Evolutionary conservation across 2,888 invertebrate genomes (phyloP).

Genomic region (Aleiodes leptofemur): DNA sequence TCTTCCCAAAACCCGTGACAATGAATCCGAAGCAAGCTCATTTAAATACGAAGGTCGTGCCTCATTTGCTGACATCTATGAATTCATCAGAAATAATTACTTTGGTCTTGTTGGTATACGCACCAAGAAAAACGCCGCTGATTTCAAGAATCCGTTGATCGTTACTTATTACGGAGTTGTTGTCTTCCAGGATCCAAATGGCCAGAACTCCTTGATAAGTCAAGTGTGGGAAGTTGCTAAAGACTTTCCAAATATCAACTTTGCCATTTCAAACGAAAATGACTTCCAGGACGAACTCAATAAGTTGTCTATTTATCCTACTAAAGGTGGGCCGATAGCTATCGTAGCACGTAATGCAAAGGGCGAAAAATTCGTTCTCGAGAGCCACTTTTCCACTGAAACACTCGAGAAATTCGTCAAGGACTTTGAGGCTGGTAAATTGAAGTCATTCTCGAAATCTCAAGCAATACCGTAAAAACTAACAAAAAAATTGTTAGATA

Average conservation of each 20-base stretch:
- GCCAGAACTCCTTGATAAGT: constrained; percentile 99
- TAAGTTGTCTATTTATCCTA: constrained; percentile 93
- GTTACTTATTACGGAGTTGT: constrained; percentile 96
- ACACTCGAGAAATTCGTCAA: constrained; percentile 89
- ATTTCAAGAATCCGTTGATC: constrained; percentile 92
- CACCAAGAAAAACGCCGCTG: constrained; percentile 87
- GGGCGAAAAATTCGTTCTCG: constrained; percentile 93
- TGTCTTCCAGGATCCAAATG: constrained; percentile 97
- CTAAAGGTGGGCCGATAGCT: constrained; percentile 91
- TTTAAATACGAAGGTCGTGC: constrained; percentile 86
- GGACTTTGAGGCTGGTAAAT: constrained; percentile 86
- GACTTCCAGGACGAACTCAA: constrained; percentile 96
- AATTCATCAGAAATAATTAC: constrained; percentile 89
- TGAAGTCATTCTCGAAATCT: constrained; percentile 96
- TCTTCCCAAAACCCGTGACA: constrained; percentile 91
- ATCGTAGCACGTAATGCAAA: constrained; percentile 89
- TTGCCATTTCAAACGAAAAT: constrained; percentile 94
- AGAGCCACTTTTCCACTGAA: constrained; percentile 93
- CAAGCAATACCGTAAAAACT: constrained; percentile 93
- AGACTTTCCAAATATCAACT: constrained; percentile 82
- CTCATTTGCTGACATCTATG: constrained; percentile 82
- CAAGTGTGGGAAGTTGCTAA: constrained; percentile 93
- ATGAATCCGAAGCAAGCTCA: constrained; percentile 92
- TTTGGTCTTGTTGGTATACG: constrained; percentile 95
- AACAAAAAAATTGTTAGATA: no score